Base-by-base conservation (phyloP, 2,888 invertebrate species). In the Gonocerus acuteangulatus region DNA sequence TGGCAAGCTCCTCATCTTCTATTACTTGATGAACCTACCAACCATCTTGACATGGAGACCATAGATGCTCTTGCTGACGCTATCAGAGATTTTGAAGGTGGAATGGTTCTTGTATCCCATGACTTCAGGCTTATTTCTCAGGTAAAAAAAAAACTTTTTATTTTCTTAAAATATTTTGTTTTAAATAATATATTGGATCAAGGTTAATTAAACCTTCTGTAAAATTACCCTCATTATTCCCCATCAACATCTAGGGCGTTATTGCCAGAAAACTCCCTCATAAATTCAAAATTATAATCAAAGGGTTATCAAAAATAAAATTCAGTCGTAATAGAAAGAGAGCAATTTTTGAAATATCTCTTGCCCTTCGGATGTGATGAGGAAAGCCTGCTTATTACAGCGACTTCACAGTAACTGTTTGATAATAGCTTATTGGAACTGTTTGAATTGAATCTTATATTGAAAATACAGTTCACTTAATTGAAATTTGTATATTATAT, bases 91-190 rank as follows among this genome's bases (percentile, higher is more conserved):
- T 99, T 95, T 73, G 93, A 95, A 68, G 99, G 99, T 47, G 99
- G 99, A 68, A 88, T 99, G 89, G 92, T 99, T 67, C 83, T 99
- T 21, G 99, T 99, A 71, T 95, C 95, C 77, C 99, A 99, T 89
- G 99, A 99, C 82, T 99, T 99, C 82, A 82, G 99, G 75, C 85
- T 99, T 59, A 99, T 99, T 67, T 94, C 90, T 77, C 97, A 99
- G 84, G 96, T 95, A 73, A 32, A 32, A 27, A 15, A 45, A 58
- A 42, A 42, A 39, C 34, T 60, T 27, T 18, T 16, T 51, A n/a
- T 13, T 19, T 51, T 13, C 36, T 34, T 42, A 6, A 4, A n/a
- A 48, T 48, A 19, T 48, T 48, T 9, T 48, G 4, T 4, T 48
- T 48, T 13, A n/a, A 19, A 9, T 19, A 48, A 18, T n/a, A 45